A percentile compares a stretch with the other conserved stretches of the same genome.
These are phyloP conservation scores for Drosophila ezoana DNA, from an alignment of 2,888 invertebrate species.

Conservation along the genomic window DNA sequence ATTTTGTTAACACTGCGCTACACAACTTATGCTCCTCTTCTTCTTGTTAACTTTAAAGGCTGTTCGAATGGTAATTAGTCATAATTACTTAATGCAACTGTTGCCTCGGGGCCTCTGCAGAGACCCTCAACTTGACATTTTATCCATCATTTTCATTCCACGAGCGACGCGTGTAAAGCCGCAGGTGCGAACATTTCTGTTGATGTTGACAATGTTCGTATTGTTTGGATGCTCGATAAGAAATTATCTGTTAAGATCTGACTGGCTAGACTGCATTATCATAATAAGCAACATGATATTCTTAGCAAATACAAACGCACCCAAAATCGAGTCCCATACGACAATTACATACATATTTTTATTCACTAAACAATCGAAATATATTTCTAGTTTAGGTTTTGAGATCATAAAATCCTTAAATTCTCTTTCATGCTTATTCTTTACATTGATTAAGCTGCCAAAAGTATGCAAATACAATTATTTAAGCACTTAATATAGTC, in stretches of 20 bases:
- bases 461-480: too few species aligned
- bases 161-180: slow-evolving; percentile 33
- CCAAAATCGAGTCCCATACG: slow-evolving; percentile 31
- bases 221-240: slow-evolving; percentile 21
- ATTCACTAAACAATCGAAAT: too few species aligned
- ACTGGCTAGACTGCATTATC: slow-evolving; percentile 24
- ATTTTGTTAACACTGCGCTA: slow-evolving; percentile 1
- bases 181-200: slow-evolving; percentile 25
- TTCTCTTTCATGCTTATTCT: too few species aligned
- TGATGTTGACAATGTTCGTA: not conserved
- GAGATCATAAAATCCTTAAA: not conserved
- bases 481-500: too few species aligned
- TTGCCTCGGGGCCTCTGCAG: slow-evolving; percentile 38
- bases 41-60: slow-evolving; percentile 32
- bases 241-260: slow-evolving; percentile 32
- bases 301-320: slow-evolving; percentile 18
- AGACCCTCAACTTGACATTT: slow-evolving; percentile 59
- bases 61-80: slow-evolving; percentile 61
- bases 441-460: too few species aligned
- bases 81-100: slow-evolving; percentile 58
- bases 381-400: too few species aligned
- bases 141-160: slow-evolving; percentile 12
- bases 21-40: not conserved
- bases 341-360: not conserved
- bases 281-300: slow-evolving; percentile 35